These are phyloP conservation scores for Aselliscus stoliczkanus DNA, from an alignment of 2,797 vertebrate genomes.

Conservation along the genomic window DNA sequence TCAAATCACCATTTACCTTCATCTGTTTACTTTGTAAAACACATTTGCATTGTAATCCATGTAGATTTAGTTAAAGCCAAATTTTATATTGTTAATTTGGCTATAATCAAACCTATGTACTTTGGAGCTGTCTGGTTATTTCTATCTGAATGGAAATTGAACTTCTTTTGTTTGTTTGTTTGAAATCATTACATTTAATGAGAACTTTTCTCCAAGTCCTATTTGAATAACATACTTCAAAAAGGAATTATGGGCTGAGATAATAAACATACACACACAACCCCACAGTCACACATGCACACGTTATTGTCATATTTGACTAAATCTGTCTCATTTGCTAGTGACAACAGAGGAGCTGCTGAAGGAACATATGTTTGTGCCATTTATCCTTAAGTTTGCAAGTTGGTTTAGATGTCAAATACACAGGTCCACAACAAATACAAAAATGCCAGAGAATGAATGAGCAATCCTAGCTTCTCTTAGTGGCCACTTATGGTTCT, in stretches of 20 bases:
- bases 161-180: not conserved
- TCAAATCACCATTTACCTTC: not conserved
- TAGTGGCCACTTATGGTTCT: not conserved
- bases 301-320: not conserved
- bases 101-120: not conserved
- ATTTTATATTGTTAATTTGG: not conserved
- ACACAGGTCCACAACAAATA: not conserved
- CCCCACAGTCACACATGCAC: not conserved
- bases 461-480: not conserved
- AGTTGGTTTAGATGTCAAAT: not conserved
- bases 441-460: not conserved
- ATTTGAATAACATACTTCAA: not conserved
- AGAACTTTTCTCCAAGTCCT: not conserved
- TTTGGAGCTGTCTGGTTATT: not conserved
- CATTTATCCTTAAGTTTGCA: not conserved
- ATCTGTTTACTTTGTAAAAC: not conserved
- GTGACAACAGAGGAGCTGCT: not conserved
- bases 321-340: not conserved
- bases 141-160: not conserved
- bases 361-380: not conserved
- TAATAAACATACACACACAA: not conserved
- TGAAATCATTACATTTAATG: not conserved
- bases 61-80: conserved; percentile 24
- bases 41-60: not conserved
- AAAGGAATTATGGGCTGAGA: not conserved